Base-by-base conservation (phyloP, 1,140 invertebrate genomes). In the Halotydeus destructor region DNA sequence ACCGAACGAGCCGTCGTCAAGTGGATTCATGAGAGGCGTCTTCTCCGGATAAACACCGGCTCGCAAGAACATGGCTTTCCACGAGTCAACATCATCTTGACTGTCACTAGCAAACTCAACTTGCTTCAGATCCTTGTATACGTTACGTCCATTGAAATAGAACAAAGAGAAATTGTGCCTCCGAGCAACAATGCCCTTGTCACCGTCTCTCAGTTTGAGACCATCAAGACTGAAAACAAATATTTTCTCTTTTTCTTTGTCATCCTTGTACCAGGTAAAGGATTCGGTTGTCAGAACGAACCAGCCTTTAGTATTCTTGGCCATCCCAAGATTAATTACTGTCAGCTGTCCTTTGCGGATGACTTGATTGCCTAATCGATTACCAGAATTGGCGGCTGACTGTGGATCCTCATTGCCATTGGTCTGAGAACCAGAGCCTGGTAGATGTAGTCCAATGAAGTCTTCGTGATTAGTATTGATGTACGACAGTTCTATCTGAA, bases 391-490 rank as follows among this genome's bases (percentile, higher is more conserved):
- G 21, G 14, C 19, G 2, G 25, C 11, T 25, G 22, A 40, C 19
- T 24, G 14, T 25, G 19, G 26, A 3, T 21, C 18, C 14, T n/a
- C n/a, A 1, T 35, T 11, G 9, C 21, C n/a, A 14, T 43, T 22
- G 14, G 26, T 21, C 22, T 0, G 40, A 26, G 28, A 8, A 9
- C 5, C 19, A 33, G 89, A 86, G n/a, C n/a, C n/a, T n/a, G n/a
- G n/a, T n/a, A n/a, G n/a, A n/a, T n/a, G n/a, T 65, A 94, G 93
- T 50, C 86, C 86, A 59, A 93, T 91, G 62, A 98, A 99, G 66
- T 99, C 93, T 68, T 98, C 93, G 58, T 99, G 93, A 65, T 98
- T 98, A 28, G 93, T 98, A 63, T 98, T 99, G 85, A 98, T 98
- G 60, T 98, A 99, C 3, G 93, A 86, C 42, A 98, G 67, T 66